Base-by-base conservation (phyloP, 1,140 invertebrate species). In the Hypothenemus hampei region DNA sequence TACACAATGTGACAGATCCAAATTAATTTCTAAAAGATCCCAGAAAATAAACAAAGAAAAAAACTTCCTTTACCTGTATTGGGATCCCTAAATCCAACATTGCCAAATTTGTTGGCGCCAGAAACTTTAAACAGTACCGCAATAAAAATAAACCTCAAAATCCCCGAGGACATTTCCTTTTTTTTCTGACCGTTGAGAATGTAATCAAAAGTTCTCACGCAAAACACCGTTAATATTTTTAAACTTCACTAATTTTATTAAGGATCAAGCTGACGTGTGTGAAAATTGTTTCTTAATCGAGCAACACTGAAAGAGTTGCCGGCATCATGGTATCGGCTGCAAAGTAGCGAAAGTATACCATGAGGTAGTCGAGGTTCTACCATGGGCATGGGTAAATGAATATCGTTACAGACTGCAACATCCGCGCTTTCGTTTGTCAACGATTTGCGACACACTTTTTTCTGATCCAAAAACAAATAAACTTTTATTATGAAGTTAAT, bases 271-370 rank as follows among this genome's bases (percentile, higher is more conserved):
- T 45, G 43, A 24, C 24, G 43, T 45, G 23, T 24, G 43, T 45
- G 43, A 45, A 45, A 45, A 45, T 26, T 8, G 43, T 22, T 13
- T 45, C 43, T 15, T 29, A 29, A 18, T 45, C 24, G 43, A n/a
- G n/a, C n/a, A 19, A 15, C 18, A 45, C 43, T 45, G 43, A 45
- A 45, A 45, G 15, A 45, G n/a, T n/a, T n/a, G n/a, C n/a, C n/a
- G n/a, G n/a, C n/a, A n/a, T n/a, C 23, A 26, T 7, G 15, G 6
- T 20, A 11, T 8, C 21, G 20, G 40, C 13, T n/a, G 21, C 24
- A 24, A 29, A 20, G n/a, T 29, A 45, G 43, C 43, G 43, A 45
- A 45, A 45, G 43, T 29, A n/a, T n/a, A n/a, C n/a, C n/a, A n/a
- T n/a, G n/a, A n/a, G n/a, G 18, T 16, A 22, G 43, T 13, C 19